phyloP scores from a whole-genome alignment of 1,140 invertebrate genomes.

The Pseudomyrmex dendroicus region DNA sequence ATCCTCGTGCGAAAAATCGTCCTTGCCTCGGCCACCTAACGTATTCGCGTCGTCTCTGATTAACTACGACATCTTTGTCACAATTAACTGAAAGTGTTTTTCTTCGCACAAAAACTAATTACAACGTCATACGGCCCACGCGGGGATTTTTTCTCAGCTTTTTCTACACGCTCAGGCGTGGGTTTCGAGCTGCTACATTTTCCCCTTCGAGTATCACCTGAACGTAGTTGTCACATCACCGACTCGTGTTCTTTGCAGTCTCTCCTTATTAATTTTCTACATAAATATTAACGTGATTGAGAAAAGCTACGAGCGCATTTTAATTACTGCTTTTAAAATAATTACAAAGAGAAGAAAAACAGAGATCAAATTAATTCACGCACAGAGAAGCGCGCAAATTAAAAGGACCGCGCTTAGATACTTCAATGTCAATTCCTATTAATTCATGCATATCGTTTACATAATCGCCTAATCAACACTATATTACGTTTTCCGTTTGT shows the following conservation, averaged over 20 bases:
- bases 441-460: background rate
- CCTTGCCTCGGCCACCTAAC: background rate
- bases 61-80: too few relatives aligned
- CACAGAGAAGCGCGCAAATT: background rate
- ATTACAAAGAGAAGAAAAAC: background rate
- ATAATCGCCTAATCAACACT: background rate
- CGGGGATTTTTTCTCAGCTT: background rate
- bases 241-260: too few relatives aligned
- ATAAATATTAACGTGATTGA: too few relatives aligned
- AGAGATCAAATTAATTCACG: background rate
- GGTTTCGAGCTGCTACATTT: background rate
- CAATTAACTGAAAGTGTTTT: too few relatives aligned
- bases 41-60: too few relatives aligned
- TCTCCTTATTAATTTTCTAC: too few relatives aligned
- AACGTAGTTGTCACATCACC: background rate
- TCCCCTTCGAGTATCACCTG: background rate
- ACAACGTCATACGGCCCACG: too few relatives aligned
- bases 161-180: conserved; percentile 27
- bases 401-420: background rate
- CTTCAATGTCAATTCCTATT: background rate
- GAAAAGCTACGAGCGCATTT: too few relatives aligned
- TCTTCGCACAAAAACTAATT: too few relatives aligned
- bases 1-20: too few relatives aligned
- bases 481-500: background rate
- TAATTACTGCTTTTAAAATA: background rate